phyloP scores from a whole-genome alignment of 1,140 invertebrate species.

The Drosophila lini region DNA sequence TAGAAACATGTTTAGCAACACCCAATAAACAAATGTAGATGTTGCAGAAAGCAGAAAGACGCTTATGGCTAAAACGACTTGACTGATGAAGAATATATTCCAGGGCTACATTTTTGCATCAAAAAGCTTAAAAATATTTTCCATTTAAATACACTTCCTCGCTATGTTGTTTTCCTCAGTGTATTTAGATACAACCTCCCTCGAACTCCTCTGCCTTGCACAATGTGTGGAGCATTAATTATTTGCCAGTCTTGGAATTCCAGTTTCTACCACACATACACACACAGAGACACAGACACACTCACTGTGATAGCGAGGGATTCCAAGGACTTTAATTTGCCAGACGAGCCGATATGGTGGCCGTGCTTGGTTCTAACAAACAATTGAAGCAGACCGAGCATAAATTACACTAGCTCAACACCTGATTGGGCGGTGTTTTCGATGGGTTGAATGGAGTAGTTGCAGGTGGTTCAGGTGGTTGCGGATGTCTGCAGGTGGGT shows the following conservation, averaged over 20 bases:
- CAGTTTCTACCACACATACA: conserved; percentile 27
- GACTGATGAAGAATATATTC: background rate
- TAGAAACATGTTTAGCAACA: too few species aligned
- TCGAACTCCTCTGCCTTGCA: conserved; percentile 1
- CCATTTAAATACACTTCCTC: too few species aligned
- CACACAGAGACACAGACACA: background rate
- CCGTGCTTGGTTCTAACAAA: conserved; percentile 31
- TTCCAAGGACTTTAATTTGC: conserved; percentile 48
- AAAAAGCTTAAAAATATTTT: background rate
- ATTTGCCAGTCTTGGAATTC: conserved; percentile 43
- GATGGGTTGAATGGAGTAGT: background rate
- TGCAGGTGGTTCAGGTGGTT: background rate
- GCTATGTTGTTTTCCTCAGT: background rate
- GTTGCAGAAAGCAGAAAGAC: background rate
- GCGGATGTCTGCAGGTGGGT: background rate
- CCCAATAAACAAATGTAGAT: background rate
- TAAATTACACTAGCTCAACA: conserved; percentile 67
- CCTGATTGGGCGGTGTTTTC: conserved; percentile 40
- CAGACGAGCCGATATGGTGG: conserved; percentile 23
- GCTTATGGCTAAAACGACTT: too few species aligned
- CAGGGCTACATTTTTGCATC: too few species aligned
- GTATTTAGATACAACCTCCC: background rate
- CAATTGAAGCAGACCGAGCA: conserved; percentile 45
- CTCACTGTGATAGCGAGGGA: background rate
- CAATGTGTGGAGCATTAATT: conserved; percentile 42